These are phyloP conservation scores for Andrena haemorrhoa DNA, from an alignment of 2,888 invertebrate species.

Conservation along the genomic window DNA sequence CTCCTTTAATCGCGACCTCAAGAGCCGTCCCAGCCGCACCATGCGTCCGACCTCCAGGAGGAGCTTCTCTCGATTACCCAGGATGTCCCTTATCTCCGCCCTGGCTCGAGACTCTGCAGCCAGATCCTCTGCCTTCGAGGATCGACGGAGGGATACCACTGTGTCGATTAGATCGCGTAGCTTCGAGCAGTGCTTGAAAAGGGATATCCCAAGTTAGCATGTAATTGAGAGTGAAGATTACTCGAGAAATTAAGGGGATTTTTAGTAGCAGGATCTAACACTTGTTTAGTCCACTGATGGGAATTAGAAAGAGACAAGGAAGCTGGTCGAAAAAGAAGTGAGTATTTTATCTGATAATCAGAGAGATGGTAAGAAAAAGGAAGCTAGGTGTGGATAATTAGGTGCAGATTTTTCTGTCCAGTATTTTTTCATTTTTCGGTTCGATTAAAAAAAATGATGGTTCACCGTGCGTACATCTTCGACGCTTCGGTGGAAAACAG, in stretches of 20 bases:
- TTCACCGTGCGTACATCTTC: slow-evolving; percentile 76
- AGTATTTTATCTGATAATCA: too few species aligned
- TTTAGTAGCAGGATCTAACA: too few species aligned
- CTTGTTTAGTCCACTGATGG: too few species aligned
- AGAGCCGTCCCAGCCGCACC: slow-evolving; percentile 89
- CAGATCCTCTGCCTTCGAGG: slow-evolving; percentile 52
- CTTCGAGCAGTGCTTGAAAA: slow-evolving; percentile 87
- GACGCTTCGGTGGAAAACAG: slow-evolving; percentile 90
- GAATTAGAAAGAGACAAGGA: too few species aligned
- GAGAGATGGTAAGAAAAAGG: too few species aligned
- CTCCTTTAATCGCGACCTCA: slow-evolving; percentile 89
- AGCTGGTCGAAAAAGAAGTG: too few species aligned
- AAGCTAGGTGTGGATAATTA: too few species aligned
- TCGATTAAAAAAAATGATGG: slow-evolving; percentile 20
- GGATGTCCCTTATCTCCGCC: slow-evolving; percentile 85
- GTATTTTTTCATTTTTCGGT: background rate
- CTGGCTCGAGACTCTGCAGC: slow-evolving; percentile 62
- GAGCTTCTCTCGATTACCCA: slow-evolving; percentile 88
- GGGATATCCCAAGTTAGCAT: background rate
- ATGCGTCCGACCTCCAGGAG: slow-evolving; percentile 90
- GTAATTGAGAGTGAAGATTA: background rate
- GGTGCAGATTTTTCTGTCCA: background rate
- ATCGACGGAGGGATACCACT: slow-evolving; percentile 80
- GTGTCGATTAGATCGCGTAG: slow-evolving; percentile 87
- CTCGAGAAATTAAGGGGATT: too few species aligned